phyloP scores from a whole-genome alignment of 2,888 invertebrate genomes.

The Nomada lathburiana region DNA sequence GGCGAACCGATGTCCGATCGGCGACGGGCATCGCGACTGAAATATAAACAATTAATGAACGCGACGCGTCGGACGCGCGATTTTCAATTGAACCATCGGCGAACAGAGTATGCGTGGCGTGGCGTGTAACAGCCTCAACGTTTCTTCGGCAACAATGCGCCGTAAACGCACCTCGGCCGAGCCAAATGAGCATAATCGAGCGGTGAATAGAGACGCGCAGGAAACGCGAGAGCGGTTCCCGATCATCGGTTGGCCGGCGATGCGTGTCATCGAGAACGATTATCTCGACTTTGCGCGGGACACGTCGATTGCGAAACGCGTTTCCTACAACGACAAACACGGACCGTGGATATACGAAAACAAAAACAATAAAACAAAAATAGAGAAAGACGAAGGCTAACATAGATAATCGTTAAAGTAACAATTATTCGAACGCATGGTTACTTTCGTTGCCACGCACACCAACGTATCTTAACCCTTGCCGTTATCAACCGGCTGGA shows the following conservation, averaged over 20 bases:
- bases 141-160: constrained; percentile 47
- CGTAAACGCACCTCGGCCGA: constrained; percentile 54
- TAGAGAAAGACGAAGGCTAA: not conserved
- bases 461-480: not conserved
- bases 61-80: not conserved
- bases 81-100: too few species aligned
- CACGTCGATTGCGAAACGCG: constrained; percentile 42
- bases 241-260: constrained; percentile 57
- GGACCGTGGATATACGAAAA: not conserved
- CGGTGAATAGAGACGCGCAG: constrained; percentile 60
- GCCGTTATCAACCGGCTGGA: too few species aligned
- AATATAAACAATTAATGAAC: too few species aligned
- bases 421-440: not conserved
- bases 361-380: not conserved
- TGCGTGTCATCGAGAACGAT: constrained; percentile 61
- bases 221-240: constrained; percentile 63
- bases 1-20: too few species aligned
- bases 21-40: too few species aligned
- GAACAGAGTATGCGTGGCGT: too few species aligned
- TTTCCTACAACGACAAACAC: constrained; percentile 28
- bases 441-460: not conserved
- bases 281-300: constrained; percentile 58
- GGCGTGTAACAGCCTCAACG: too few species aligned
- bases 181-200: constrained; percentile 45
- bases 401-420: not conserved